Evolutionary conservation across 2,888 invertebrate genomes (phyloP), one percentile per base, ranked within the genome.

Genomic region (Drosophila fungiperda): DNA sequence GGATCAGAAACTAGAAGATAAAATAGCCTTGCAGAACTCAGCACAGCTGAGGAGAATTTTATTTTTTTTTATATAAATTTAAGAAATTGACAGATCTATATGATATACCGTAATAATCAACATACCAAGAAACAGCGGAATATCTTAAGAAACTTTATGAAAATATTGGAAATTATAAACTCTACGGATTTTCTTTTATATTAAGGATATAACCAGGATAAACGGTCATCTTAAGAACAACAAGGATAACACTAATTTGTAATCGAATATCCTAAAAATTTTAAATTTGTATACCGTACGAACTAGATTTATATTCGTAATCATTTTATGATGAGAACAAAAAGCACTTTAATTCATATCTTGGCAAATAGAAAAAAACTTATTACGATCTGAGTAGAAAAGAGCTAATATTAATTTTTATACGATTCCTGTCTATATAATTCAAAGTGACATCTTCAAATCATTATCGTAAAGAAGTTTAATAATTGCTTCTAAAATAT

Each of bases 331-430:
- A 3, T 17, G 2, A 17, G 2, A 45, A 8, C 2, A 20, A 45
- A 8, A 8, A 20, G 42, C 20, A 20, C 1, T 12, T 20, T 17
- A 38, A 8, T 17, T 26, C 0, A 17, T 38, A 17, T 3, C 12
- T 12, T 12, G 42, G 0, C 3, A 42, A 20, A 12, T 6, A 20
- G 11, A 20, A 1, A 11, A 6, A n/a, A 42, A 42, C 11, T 20
- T 12, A 20, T n/a, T 11, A 38, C 3, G 6, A 20, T 3, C 3
- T 1, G 12, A 45, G 7, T 20, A 20, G 7, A 45, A 15, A 7
- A 20, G 0, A 1, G 0, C 1, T 7, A 1, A 20, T 4, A 0
- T 45, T 45, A 0, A 20, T 7, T 8, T 8, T 20, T 15, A 15
- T 4, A 8, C 4, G 8, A 23, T 45, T 42, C 20, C 20, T 45